phyloP scores from a whole-genome alignment of 2,888 invertebrate genomes.

The Chironomus tentans region DNA sequence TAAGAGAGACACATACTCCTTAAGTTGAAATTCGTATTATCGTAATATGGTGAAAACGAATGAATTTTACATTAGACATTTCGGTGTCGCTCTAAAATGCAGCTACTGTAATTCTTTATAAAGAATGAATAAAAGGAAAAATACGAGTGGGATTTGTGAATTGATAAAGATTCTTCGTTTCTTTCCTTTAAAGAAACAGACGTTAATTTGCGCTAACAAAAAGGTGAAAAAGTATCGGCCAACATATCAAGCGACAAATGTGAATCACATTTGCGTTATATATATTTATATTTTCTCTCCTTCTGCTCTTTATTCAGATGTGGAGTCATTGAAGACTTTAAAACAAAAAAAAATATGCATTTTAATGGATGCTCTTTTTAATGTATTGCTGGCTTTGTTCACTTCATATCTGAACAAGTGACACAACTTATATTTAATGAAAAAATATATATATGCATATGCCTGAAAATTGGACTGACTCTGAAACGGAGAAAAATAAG shows the following conservation, averaged over 20 bases:
- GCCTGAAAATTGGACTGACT: too few species aligned
- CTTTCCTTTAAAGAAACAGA: conserved; percentile 11
- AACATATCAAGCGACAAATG: conserved; percentile 20
- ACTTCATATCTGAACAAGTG: too few species aligned
- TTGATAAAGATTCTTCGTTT: conserved; percentile 13
- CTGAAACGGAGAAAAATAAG: too few species aligned
- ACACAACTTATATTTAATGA: too few species aligned
- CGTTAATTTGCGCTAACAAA: conserved; percentile 21
- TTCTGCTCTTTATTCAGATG: neutral
- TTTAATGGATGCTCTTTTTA: too few species aligned
- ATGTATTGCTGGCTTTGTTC: too few species aligned
- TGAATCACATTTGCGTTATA: conserved; percentile 6
- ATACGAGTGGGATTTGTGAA: conserved; percentile 20
- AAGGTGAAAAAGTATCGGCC: conserved; percentile 6
- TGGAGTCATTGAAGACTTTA: too few species aligned
- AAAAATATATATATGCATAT: too few species aligned
- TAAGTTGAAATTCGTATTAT: neutral
- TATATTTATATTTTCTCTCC: neutral
- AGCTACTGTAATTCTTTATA: conserved; percentile 16
- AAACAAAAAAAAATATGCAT: too few species aligned
- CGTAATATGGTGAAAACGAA: neutral
- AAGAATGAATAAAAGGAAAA: neutral
- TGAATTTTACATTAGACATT: conserved; percentile 23
- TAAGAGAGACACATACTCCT: neutral
- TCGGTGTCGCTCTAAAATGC: conserved; percentile 15